Percentiles rank a stretch among this genome's conserved stretches.
phyloP scores from a whole-genome alignment of 2,113 vertebrate genomes.

The Erythrocercus mccallii region DNA sequence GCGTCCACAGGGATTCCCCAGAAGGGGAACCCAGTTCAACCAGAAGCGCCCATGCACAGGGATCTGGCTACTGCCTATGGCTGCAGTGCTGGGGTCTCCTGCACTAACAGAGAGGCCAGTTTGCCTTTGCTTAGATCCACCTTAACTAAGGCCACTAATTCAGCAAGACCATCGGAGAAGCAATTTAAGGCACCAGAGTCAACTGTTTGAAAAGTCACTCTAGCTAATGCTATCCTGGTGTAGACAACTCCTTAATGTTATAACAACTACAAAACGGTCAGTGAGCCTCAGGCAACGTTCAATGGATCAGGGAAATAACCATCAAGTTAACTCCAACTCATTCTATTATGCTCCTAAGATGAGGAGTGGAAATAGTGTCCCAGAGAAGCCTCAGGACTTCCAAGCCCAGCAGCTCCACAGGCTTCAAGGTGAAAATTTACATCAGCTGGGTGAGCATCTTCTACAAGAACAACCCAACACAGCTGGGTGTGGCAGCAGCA shows the following conservation, averaged over 20 bases:
- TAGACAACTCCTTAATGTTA: neutral
- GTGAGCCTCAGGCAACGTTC: neutral
- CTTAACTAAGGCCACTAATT: neutral
- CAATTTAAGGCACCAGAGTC: neutral
- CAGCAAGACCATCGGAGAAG: neutral
- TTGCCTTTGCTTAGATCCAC: neutral
- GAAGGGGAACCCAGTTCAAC: neutral
- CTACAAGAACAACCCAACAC: neutral
- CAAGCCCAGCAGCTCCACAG: neutral
- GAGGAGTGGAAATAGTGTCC: neutral
- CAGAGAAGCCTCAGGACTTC: neutral
- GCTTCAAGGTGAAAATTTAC: neutral
- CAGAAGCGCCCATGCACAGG: neutral
- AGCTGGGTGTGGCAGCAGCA: neutral
- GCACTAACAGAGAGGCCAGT: neutral
- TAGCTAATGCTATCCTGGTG: neutral
- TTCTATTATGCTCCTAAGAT: neutral
- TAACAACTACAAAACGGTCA: accelerated
- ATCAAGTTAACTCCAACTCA: neutral
- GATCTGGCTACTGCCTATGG: neutral
- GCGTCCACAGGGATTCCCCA: neutral
- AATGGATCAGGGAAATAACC: neutral
- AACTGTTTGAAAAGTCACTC: neutral
- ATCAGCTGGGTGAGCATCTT: neutral
- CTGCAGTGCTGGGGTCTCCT: neutral